Conservation (phyloP, 2,113 vertebrate genomes). For the Cheilinus undulatus region DNA sequence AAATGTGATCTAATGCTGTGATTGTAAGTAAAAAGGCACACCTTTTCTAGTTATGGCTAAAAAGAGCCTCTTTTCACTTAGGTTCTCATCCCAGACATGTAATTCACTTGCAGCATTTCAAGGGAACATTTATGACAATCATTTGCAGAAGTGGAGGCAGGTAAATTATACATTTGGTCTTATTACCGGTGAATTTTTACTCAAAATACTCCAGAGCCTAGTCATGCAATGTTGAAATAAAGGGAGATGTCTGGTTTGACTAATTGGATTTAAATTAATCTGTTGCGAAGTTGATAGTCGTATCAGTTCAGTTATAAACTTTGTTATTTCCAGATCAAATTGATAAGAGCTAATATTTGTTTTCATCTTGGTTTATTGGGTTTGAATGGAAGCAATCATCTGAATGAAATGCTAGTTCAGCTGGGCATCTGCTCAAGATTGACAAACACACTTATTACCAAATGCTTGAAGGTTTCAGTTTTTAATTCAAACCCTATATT, state of each 20-base stretch:
- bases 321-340: background rate
- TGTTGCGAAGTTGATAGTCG: background rate
- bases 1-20: conserved; percentile 80
- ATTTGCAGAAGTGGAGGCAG: conserved; percentile 48
- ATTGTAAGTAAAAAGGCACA: conserved; percentile 80
- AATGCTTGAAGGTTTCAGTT: conserved; percentile 24
- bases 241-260: background rate
- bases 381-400: conserved; percentile 6
- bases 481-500: conserved; percentile 44
- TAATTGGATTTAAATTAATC: conserved; percentile 3
- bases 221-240: background rate
- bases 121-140: conserved; percentile 59
- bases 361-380: conserved; percentile 14
- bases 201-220: conserved; percentile 1
- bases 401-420: conserved; percentile 3
- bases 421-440: conserved; percentile 48
- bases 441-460: conserved; percentile 13
- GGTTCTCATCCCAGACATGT: conserved; percentile 68
- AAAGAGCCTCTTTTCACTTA: conserved; percentile 69
- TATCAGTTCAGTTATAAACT: conserved; percentile 1
- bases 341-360: background rate
- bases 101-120: conserved; percentile 64
- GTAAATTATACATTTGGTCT: conserved; percentile 40
- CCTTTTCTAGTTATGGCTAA: conserved; percentile 69
- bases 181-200: conserved; percentile 25